Percentiles rank a stretch among this genome's conserved stretches.
Evolutionary conservation across 2,797 vertebrate species (phyloP).

Genomic region (Spinus olivaceus): DNA sequence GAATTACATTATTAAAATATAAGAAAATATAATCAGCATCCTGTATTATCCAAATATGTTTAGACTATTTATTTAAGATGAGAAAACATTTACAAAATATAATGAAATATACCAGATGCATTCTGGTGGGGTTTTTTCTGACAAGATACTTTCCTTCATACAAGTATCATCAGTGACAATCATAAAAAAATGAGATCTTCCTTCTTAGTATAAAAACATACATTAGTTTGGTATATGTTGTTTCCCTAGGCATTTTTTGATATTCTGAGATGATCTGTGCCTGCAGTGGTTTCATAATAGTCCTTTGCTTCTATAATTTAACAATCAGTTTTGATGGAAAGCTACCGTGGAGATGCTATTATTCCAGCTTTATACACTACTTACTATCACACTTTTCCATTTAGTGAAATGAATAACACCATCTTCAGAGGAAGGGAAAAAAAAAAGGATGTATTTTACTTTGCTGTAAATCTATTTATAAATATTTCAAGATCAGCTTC

Average conservation of each 20-base stretch:
- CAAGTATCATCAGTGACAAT: neutral
- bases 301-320: conserved; percentile 6
- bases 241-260: neutral
- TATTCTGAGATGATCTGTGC: neutral
- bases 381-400: neutral
- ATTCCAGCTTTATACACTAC: neutral
- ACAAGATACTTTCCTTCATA: neutral
- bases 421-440: neutral
- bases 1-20: neutral
- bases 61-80: neutral
- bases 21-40: neutral
- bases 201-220: neutral
- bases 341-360: neutral
- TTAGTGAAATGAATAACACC: neutral
- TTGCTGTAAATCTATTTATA: neutral
- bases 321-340: conserved; percentile 2
- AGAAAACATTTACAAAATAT: neutral
- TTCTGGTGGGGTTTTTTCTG: neutral
- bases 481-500: neutral
- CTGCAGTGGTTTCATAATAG: neutral
- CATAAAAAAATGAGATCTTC: neutral
- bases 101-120: neutral
- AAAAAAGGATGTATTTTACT: neutral
- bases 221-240: neutral
- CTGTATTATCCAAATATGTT: neutral